A percentile compares a stretch with the other conserved stretches of the same genome.
These are phyloP conservation scores for Lagodon rhomboides DNA, from an alignment of 2,797 vertebrate genomes.

Conservation along the genomic window DNA sequence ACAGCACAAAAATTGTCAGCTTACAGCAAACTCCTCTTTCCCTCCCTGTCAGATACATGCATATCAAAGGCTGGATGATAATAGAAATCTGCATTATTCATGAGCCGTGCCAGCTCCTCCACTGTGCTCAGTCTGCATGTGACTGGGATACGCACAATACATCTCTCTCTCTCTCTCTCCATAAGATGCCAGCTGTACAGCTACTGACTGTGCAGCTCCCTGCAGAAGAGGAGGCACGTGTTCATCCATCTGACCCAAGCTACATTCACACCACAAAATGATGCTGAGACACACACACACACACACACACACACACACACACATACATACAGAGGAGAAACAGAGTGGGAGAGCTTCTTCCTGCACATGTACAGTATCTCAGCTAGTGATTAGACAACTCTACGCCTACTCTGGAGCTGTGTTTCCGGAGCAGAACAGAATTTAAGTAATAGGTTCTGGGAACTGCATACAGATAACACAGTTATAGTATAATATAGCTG, in stretches of 20 bases:
- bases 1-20: conserved; percentile 11
- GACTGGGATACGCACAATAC: conserved; percentile 61
- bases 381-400: conserved; percentile 24
- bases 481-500: neutral
- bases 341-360: neutral
- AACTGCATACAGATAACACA: conserved; percentile 9
- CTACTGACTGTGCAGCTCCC: conserved; percentile 64
- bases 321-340: conserved; percentile 15
- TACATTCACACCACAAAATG: conserved; percentile 58
- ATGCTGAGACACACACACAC: conserved; percentile 46
- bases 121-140: conserved; percentile 48
- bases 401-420: conserved; percentile 9
- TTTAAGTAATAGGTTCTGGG: conserved; percentile 12
- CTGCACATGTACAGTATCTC: conserved; percentile 21
- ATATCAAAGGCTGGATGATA: conserved; percentile 58
- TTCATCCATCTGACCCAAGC: conserved; percentile 79
- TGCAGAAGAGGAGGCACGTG: conserved; percentile 79
- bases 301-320: conserved; percentile 1
- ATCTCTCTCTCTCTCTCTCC: conserved; percentile 20
- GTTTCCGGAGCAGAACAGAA: conserved; percentile 8
- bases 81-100: conserved; percentile 71
- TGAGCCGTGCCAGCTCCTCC: conserved; percentile 36
- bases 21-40: conserved; percentile 9
- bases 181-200: conserved; percentile 72
- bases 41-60: conserved; percentile 32